Evolutionary conservation across 2,797 vertebrate genomes (phyloP).

Genomic region (Argya squamiceps): DNA sequence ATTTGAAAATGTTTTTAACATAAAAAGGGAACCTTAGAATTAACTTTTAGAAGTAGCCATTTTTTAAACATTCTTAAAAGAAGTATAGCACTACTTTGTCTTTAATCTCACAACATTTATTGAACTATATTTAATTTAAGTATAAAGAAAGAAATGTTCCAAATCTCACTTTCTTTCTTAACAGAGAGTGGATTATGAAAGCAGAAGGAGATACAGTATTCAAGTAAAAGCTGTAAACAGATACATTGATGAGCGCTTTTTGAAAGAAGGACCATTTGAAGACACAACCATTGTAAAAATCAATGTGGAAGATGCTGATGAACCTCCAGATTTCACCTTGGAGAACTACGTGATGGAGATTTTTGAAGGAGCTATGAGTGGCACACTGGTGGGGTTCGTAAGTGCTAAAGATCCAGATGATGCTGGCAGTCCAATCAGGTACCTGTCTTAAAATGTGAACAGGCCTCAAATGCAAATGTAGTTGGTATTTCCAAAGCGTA

Average conservation of each 20-base stretch:
- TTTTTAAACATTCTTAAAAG: not conserved
- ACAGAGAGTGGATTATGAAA: slow-evolving; percentile 90
- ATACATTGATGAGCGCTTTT: slow-evolving; percentile 79
- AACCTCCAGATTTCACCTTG: slow-evolving; percentile 86
- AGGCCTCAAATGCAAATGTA: not conserved
- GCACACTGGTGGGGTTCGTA: slow-evolving; percentile 80
- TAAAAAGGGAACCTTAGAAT: not conserved
- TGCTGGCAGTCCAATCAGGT: slow-evolving; percentile 85
- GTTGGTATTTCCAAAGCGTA: not conserved
- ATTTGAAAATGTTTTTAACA: not conserved
- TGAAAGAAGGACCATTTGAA: slow-evolving; percentile 73
- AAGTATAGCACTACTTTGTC: not conserved
- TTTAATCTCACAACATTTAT: not conserved
- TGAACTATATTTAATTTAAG: not conserved
- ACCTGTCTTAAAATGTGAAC: not conserved
- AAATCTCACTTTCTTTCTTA: not conserved
- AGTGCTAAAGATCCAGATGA: slow-evolving; percentile 87
- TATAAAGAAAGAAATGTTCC: not conserved
- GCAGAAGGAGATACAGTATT: slow-evolving; percentile 80
- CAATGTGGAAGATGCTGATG: slow-evolving; percentile 87
- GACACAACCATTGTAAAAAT: slow-evolving; percentile 87
- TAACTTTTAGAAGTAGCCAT: not conserved
- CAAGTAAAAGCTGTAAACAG: slow-evolving; percentile 83
- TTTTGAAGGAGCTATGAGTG: slow-evolving; percentile 77
- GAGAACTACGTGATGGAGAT: slow-evolving; percentile 84